These are phyloP conservation scores for Manis javanica DNA, from an alignment of 2,797 vertebrate species.

Conservation along the genomic window DNA sequence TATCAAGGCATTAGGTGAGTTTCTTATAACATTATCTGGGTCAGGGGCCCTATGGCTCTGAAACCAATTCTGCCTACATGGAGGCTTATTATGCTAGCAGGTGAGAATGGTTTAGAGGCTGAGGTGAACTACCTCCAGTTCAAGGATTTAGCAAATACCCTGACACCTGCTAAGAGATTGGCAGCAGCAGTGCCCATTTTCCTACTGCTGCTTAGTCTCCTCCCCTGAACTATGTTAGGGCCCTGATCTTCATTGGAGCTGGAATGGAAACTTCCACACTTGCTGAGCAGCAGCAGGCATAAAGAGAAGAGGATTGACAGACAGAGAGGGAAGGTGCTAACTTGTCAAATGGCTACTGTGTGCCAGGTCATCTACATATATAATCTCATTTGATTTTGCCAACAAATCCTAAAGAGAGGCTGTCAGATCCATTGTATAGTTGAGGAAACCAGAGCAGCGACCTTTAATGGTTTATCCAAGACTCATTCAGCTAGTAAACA, in stretches of 20 bases:
- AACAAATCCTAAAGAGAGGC: background rate
- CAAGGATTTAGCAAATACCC: background rate
- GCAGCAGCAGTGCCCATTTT: background rate
- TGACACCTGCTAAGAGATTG: background rate
- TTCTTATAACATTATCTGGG: background rate
- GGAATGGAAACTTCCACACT: background rate
- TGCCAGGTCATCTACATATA: background rate
- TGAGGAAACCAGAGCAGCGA: background rate
- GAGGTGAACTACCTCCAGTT: background rate
- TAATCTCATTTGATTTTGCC: background rate
- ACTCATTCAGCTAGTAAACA: background rate
- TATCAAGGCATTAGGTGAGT: conserved; percentile 93
- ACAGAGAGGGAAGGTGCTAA: background rate
- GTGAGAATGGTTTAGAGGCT: background rate
- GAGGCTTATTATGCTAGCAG: background rate
- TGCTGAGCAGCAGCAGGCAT: background rate
- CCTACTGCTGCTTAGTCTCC: background rate
- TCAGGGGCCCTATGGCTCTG: background rate
- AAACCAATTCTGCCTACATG: background rate
- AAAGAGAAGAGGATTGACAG: background rate
- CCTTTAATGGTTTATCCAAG: background rate
- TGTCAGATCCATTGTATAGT: background rate
- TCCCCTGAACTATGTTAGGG: background rate
- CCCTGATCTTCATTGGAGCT: background rate
- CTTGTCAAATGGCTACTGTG: background rate